A percentile compares a stretch with the other conserved stretches of the same genome.
Conservation (phyloP, 2,888 invertebrate species). For the Seira musarum region DNA sequence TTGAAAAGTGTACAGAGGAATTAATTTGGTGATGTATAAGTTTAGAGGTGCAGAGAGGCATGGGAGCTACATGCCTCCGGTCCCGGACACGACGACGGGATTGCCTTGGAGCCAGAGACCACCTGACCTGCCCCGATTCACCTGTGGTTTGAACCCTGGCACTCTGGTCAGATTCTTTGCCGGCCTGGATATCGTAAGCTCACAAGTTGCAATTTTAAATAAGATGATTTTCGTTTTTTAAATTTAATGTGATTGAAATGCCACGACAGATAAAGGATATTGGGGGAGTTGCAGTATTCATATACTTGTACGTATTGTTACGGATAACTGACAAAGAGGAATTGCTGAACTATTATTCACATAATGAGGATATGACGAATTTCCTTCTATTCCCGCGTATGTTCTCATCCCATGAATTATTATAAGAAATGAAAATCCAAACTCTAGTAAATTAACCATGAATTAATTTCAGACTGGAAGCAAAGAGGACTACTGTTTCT, state of each 20-base stretch:
- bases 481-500: conserved; percentile 54
- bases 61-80: conserved; percentile 49
- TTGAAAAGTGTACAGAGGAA: conserved; percentile 42
- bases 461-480: conserved; percentile 49
- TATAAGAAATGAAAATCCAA: too few species aligned
- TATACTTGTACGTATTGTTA: conserved; percentile 56
- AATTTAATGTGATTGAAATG: neutral
- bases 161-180: conserved; percentile 58
- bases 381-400: conserved; percentile 52
- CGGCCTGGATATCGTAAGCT: conserved; percentile 58
- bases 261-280: conserved; percentile 58
- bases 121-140: conserved; percentile 54
- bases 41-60: conserved; percentile 44
- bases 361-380: conserved; percentile 55
- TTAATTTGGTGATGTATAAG: conserved; percentile 58
- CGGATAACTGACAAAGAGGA: conserved; percentile 49
- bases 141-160: conserved; percentile 54
- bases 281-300: conserved; percentile 37
- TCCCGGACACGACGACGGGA: conserved; percentile 41
- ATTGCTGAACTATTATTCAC: conserved; percentile 46
- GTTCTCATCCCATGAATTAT: too few species aligned
- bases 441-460: neutral
- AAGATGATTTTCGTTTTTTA: neutral
- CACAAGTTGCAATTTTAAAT: too few species aligned
- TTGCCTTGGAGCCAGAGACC: conserved; percentile 58